phyloP scores from a whole-genome alignment of 2,113 vertebrate species.

The Laterallus jamaicensis region DNA sequence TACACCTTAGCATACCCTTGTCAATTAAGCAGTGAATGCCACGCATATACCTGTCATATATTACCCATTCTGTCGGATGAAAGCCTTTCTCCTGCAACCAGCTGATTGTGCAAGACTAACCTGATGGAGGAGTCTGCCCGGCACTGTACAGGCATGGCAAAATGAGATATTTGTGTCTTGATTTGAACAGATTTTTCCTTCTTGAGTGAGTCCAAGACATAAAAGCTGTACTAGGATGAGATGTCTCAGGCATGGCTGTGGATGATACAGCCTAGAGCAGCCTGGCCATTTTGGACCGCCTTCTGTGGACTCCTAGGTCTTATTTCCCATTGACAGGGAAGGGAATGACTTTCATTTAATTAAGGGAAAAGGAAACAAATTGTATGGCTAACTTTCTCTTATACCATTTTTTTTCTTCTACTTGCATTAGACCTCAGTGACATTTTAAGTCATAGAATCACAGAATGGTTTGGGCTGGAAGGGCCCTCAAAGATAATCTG shows the following conservation, averaged over 20 bases:
- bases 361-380: background rate
- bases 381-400: background rate
- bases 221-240: background rate
- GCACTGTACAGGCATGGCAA: background rate
- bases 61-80: background rate
- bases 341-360: background rate
- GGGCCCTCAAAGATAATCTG: no score
- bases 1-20: background rate
- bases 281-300: background rate
- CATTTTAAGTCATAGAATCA: background rate
- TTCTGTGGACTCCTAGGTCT: background rate
- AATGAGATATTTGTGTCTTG: background rate
- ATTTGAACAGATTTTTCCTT: background rate
- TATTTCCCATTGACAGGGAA: background rate
- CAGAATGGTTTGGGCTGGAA: no score
- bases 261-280: background rate
- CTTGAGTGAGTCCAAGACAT: background rate
- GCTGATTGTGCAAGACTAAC: background rate
- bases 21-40: background rate
- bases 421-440: background rate
- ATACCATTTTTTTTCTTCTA: background rate
- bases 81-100: background rate
- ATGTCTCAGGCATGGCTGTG: background rate
- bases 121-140: background rate
- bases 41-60: rapidly evolving